Conservation (phyloP, 92 coral and sea anemone species). For the Phenganax marumi region DNA sequence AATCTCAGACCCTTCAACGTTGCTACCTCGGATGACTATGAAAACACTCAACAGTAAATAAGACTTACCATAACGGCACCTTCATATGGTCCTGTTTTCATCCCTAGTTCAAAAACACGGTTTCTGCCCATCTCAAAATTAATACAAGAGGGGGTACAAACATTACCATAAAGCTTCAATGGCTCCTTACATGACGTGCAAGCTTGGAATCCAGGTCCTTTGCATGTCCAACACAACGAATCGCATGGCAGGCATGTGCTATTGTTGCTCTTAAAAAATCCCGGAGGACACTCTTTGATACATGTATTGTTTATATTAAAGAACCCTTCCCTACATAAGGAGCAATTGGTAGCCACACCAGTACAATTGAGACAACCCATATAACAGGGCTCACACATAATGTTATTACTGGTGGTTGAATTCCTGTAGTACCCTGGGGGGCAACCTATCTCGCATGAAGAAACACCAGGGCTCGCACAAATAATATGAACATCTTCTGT, state of each 20-base stretch:
- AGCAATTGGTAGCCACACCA: constrained; percentile 21
- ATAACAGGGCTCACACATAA: constrained; percentile 7
- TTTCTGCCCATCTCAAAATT: background rate
- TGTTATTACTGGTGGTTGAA: background rate
- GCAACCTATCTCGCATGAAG: constrained; percentile 1
- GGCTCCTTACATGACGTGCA: constrained; percentile 34
- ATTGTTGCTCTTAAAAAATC: background rate
- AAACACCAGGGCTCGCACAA: constrained; percentile 51
- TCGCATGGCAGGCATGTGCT: constrained; percentile 6
- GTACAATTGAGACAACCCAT: background rate
- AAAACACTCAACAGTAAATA: background rate
- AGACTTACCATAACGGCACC: constrained; percentile 10
- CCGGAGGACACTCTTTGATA: constrained; percentile 1
- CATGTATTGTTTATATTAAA: background rate
- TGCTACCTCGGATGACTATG: too few relatives aligned
- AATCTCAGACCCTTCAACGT: too few relatives aligned
- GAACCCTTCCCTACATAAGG: constrained; percentile 1
- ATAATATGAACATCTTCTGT: constrained; percentile 73
- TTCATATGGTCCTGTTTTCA: constrained; percentile 19
- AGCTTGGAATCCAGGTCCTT: background rate
- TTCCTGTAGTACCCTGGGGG: background rate
- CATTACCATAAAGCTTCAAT: background rate
- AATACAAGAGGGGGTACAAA: background rate
- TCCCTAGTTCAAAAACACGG: background rate
- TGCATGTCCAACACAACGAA: constrained; percentile 11